Evolutionary conservation across 2,888 invertebrate species (phyloP), one percentile per base, ranked within the genome.

Genomic region (Aleiodes leptofemur): DNA sequence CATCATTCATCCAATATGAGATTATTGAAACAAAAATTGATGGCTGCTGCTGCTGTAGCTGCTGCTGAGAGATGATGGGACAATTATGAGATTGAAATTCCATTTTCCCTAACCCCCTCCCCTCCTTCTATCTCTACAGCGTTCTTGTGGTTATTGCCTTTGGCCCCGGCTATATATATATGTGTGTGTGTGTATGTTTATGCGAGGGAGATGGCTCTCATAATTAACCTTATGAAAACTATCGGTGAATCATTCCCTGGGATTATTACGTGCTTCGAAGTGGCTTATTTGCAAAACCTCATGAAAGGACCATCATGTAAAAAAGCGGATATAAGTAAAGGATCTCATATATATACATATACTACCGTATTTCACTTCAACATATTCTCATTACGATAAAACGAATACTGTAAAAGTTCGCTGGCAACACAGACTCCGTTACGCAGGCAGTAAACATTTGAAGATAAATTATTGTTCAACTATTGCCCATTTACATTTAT

Each of bases 141-240:
- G 16, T 43, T 64, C 64, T 48, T 64, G 64, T 64, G 64, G 64
- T 64, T 64, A 64, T 64, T 64, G 64, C 64, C 48, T 43, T 4
- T 16, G 64, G 64, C 14, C 16, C 43, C 9, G 43, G 11, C 16
- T 64, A 48, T 34, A 6, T 14, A 43, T 16, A 11, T n/a, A 16
- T 11, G 11, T 43, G 11, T 23, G 2, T 23, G 2, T 34, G 34
- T 14, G 64, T 16, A 11, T n/a, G 43, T 16, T 23, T 11, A 23
- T 43, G 23, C 11, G 43, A 23, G 43, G 64, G 69, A 14, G 59
- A 72, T 78, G 64, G 71, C 73, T 50, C 61, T 53, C 56, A 69
- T 77, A 77, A 79, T 79, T 79, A 79, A 61, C 64, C 73, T 72
- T 73, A 59, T 77, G 76, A 78, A 76, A 79, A 75, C 75, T 78